These are phyloP conservation scores for Onychomys leucogaster DNA, from an alignment of 2,797 vertebrate species.

Conservation along the genomic window DNA sequence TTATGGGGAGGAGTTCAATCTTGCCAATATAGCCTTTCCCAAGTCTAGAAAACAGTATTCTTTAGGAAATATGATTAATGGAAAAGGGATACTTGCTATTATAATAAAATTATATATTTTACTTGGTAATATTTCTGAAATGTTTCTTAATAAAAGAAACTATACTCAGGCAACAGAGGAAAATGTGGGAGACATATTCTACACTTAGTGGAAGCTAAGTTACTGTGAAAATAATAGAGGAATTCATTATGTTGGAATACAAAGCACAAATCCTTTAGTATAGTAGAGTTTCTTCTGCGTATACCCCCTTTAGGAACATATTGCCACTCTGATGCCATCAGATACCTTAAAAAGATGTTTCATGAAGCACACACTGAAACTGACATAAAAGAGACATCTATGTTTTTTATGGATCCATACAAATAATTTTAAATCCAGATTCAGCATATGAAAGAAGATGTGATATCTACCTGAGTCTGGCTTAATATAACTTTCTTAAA, in stretches of 20 bases:
- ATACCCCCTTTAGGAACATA: background rate
- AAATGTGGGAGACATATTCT: background rate
- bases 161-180: background rate
- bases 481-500: background rate
- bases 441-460: background rate
- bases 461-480: background rate
- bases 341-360: background rate
- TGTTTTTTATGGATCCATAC: background rate
- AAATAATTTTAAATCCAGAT: background rate
- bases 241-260: background rate
- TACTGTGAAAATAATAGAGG: background rate
- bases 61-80: slow-evolving; percentile 37
- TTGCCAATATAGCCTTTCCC: background rate
- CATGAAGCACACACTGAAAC: background rate
- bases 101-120: slow-evolving; percentile 2
- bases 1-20: background rate
- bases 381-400: background rate
- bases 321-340: background rate
- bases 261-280: background rate
- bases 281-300: background rate
- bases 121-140: slow-evolving; percentile 30
- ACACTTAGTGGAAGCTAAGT: background rate
- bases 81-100: background rate
- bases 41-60: slow-evolving; percentile 7
- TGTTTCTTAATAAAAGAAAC: slow-evolving; percentile 30